A percentile compares a stretch with the other conserved stretches of the same genome.
Evolutionary conservation across 2,797 vertebrate genomes (phyloP).

Genomic region (Acanthis flammea): DNA sequence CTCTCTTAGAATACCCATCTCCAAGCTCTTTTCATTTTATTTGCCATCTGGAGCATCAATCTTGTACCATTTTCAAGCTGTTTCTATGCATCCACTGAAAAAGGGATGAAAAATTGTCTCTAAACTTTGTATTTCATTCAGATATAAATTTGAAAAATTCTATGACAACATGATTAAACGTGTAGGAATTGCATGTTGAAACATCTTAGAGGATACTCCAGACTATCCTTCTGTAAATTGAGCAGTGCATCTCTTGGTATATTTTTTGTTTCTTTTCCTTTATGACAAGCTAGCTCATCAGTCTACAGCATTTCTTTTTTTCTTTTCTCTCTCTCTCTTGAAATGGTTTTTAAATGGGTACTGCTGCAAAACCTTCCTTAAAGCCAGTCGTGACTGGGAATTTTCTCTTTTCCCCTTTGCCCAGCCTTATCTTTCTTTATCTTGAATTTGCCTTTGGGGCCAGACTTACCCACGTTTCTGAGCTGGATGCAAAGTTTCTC

Average conservation of each 20-base stretch:
- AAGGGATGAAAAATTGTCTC: background rate
- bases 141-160: background rate
- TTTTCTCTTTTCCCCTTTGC: background rate
- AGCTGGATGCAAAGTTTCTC: background rate
- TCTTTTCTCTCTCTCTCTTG: background rate
- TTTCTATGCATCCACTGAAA: background rate
- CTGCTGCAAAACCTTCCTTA: background rate
- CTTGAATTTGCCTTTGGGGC: background rate
- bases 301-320: background rate
- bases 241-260: background rate
- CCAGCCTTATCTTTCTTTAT: background rate
- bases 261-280: background rate
- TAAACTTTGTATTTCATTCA: background rate
- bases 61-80: background rate
- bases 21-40: background rate
- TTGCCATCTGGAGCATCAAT: background rate
- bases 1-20: background rate
- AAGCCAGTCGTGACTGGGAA: background rate
- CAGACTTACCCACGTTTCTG: background rate
- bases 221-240: background rate
- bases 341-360: background rate
- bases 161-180: background rate
- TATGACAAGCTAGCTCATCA: background rate
- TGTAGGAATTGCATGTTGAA: background rate
- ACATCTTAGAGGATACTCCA: background rate